These are phyloP conservation scores for Platyrinchus mystaceus DNA, from an alignment of 2,797 vertebrate genomes.

Conservation along the genomic window DNA sequence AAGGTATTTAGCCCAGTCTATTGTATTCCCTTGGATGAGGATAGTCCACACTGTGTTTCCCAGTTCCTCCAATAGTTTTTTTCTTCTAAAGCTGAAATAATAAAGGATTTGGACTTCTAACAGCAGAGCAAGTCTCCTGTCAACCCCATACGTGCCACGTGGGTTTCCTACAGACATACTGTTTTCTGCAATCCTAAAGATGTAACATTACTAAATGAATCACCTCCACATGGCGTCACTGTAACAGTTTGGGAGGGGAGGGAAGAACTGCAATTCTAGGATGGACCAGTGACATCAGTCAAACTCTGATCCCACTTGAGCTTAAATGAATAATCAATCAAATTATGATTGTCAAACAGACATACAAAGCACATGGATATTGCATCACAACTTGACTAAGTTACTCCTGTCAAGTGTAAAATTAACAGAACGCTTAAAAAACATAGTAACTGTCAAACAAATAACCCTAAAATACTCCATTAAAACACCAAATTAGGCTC, in stretches of 20 bases:
- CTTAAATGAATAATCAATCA: background rate
- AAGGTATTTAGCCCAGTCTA: background rate
- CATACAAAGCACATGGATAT: background rate
- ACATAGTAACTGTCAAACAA: background rate
- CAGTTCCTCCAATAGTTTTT: background rate
- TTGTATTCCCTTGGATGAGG: background rate
- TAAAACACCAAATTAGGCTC: background rate
- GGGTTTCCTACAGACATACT: background rate
- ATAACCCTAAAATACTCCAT: background rate
- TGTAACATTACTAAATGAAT: background rate
- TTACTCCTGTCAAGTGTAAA: background rate
- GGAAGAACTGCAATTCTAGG: background rate
- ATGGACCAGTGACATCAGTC: background rate
- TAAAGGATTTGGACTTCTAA: background rate
- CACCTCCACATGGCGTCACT: background rate
- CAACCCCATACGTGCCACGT: accelerated
- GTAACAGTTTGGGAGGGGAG: background rate
- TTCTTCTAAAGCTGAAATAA: background rate
- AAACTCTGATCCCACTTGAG: background rate
- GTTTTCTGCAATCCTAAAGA: background rate
- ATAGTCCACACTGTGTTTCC: background rate
- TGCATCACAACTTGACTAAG: background rate
- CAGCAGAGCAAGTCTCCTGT: background rate
- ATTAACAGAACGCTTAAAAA: background rate
- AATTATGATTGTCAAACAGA: background rate